These are phyloP conservation scores for Deilephila porcellus DNA, from an alignment of 2,888 invertebrate genomes.

Conservation along the genomic window DNA sequence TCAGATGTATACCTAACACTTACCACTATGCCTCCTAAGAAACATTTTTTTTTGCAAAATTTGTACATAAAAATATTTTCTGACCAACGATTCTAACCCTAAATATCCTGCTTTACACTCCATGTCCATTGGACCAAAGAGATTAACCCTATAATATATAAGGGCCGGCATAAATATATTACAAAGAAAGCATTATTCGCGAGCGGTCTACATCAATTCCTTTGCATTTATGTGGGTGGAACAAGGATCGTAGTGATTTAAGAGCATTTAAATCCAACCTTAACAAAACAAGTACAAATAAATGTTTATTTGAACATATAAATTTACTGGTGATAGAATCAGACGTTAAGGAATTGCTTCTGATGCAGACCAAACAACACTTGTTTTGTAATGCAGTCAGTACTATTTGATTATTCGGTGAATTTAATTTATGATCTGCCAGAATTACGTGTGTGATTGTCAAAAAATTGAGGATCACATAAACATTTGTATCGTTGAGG, in stretches of 20 bases:
- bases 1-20: too few relatives aligned
- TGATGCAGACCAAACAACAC: not conserved
- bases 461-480: too few relatives aligned
- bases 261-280: not conserved
- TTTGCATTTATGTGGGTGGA: conserved; percentile 7
- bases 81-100: not conserved
- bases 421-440: too few relatives aligned
- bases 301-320: not conserved
- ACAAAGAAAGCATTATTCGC: not conserved
- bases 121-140: not conserved
- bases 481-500: too few relatives aligned
- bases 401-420: too few relatives aligned
- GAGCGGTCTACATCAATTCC: not conserved
- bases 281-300: not conserved
- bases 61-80: too few relatives aligned
- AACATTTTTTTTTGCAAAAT: too few relatives aligned
- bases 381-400: too few relatives aligned
- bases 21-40: too few relatives aligned
- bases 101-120: not conserved
- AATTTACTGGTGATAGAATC: too few relatives aligned
- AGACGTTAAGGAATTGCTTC: too few relatives aligned
- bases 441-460: too few relatives aligned
- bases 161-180: conserved; percentile 4
- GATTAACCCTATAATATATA: not conserved
- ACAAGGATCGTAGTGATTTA: conserved; percentile 19